Evolutionary conservation across 2,888 invertebrate species (phyloP).

Genomic region (Gnatocerus cornutus): DNA sequence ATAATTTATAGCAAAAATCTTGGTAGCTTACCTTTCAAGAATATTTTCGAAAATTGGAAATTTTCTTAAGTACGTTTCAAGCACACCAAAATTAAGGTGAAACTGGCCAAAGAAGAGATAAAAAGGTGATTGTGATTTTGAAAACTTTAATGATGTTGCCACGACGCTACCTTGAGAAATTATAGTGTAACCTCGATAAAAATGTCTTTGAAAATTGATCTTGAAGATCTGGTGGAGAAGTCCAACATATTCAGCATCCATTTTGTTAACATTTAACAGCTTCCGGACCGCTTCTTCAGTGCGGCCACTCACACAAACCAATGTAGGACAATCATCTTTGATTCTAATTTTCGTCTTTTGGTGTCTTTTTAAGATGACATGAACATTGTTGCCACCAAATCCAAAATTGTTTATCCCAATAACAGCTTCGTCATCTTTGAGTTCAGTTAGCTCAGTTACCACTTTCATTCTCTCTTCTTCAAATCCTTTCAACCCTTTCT

Average conservation of each 20-base stretch:
- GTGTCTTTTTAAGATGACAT: constrained; percentile 69
- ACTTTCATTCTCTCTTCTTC: too few species aligned
- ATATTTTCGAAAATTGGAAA: constrained; percentile 3
- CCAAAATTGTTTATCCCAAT: too few species aligned
- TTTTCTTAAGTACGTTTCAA: not conserved
- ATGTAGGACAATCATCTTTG: constrained; percentile 63
- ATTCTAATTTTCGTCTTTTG: not conserved
- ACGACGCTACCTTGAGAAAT: not conserved
- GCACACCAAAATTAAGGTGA: not conserved
- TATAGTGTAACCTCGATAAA: constrained; percentile 30
- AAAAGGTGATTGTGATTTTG: not conserved
- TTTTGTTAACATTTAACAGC: constrained; percentile 22
- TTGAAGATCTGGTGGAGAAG: constrained; percentile 42
- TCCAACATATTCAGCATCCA: constrained; percentile 36
- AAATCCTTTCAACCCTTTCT: constrained; percentile 75
- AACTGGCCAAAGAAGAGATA: constrained; percentile 10
- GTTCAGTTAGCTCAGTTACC: too few species aligned
- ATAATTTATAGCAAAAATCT: not conserved
- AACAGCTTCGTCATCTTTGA: too few species aligned
- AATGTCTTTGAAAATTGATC: constrained; percentile 11
- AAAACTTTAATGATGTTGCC: not conserved
- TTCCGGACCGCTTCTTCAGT: constrained; percentile 75
- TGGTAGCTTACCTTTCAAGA: not conserved
- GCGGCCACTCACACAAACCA: constrained; percentile 84
- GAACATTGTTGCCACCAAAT: constrained; percentile 73